Conservation (phyloP, 2,113 vertebrate genomes). For the Eolophus roseicapilla region DNA sequence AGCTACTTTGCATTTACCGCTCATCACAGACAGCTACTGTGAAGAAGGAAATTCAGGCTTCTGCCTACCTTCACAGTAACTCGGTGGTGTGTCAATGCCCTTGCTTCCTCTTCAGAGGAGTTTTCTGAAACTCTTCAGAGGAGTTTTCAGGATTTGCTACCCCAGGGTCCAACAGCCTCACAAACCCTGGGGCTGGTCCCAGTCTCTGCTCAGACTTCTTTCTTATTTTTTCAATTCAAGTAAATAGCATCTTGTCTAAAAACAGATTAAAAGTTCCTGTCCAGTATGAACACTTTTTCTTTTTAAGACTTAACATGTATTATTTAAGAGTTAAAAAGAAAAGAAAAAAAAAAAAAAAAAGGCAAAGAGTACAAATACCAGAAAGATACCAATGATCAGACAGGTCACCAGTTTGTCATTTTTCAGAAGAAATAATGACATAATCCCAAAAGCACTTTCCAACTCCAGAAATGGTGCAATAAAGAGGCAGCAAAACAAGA, state of each 20-base stretch:
- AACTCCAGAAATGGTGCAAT: background rate
- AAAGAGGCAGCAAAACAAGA: background rate
- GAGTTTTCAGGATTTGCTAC: background rate
- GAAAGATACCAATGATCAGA: background rate
- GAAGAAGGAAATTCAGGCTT: background rate
- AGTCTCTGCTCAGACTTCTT: background rate
- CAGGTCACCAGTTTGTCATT: background rate
- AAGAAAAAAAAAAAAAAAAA: background rate
- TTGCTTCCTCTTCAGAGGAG: background rate
- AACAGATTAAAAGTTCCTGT: background rate
- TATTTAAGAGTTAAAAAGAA: background rate
- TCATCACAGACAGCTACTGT: background rate
- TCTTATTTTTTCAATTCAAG: background rate
- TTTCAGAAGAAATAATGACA: background rate
- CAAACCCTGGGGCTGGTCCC: background rate
- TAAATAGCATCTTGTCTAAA: background rate
- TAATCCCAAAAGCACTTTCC: background rate
- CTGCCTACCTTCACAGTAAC: background rate
- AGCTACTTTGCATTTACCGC: background rate
- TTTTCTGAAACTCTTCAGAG: background rate
- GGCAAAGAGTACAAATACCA: background rate
- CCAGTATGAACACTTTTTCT: background rate
- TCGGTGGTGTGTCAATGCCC: background rate
- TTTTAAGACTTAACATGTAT: background rate
- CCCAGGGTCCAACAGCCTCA: background rate